A percentile compares a stretch with the other conserved stretches of the same genome.
Conservation (phyloP, 2,888 invertebrate species). For the Listrodromus nycthemerus region DNA sequence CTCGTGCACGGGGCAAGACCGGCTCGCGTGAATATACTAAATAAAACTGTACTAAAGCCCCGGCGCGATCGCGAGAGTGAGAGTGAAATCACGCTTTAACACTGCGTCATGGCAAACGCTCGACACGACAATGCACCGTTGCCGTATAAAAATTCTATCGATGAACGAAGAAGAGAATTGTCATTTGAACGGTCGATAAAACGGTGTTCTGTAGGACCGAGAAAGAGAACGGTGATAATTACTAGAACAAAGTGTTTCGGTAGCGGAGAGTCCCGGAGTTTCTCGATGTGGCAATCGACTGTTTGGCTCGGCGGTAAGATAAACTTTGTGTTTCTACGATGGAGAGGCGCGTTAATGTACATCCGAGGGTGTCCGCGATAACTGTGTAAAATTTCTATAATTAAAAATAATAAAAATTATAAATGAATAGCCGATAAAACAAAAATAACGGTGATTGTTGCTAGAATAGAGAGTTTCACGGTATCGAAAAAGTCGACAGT, state of each 20-base stretch:
- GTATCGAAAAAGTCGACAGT: background rate
- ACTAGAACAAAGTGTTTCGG: background rate
- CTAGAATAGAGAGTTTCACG: background rate
- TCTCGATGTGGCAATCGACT: conserved; percentile 18
- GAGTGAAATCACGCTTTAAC: conserved; percentile 55
- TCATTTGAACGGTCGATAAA: background rate
- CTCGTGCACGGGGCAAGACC: conserved; percentile 51
- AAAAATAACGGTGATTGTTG: too few species aligned
- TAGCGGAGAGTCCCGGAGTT: background rate
- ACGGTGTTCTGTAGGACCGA: too few species aligned
- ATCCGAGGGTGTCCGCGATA: too few species aligned
- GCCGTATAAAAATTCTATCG: background rate
- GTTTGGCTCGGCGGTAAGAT: background rate
- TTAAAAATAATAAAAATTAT: too few species aligned
- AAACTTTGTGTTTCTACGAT: conserved; percentile 7
- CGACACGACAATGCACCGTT: background rate
- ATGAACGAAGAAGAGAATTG: background rate
- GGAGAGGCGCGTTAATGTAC: background rate
- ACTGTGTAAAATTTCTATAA: too few species aligned
- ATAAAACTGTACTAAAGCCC: conserved; percentile 61
- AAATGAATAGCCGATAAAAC: too few species aligned
- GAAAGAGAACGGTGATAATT: too few species aligned
- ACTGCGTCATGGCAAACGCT: conserved; percentile 40
- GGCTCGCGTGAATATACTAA: conserved; percentile 66
- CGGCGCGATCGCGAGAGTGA: conserved; percentile 45